Percentiles rank a stretch among this genome's conserved stretches.
Evolutionary conservation across 2,888 invertebrate species (phyloP).

Genomic region (Mesorhabditis belari): DNA sequence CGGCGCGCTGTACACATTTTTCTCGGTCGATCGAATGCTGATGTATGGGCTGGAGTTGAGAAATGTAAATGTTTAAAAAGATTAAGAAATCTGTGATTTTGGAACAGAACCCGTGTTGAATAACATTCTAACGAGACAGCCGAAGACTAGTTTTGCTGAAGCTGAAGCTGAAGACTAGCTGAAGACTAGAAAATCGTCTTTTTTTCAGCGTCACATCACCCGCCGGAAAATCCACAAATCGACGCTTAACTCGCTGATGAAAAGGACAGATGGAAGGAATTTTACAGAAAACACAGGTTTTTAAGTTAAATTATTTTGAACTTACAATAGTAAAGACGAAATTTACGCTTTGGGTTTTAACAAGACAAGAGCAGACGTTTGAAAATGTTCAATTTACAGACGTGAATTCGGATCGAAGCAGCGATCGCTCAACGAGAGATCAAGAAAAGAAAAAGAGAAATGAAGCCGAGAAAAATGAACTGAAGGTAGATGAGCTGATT

Average conservation of each 20-base stretch:
- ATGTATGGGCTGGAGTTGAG: conserved; percentile 43
- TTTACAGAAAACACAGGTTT: conserved; percentile 1
- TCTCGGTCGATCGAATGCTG: conserved; percentile 44
- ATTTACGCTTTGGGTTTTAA: too few relatives aligned
- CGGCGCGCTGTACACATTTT: conserved; percentile 42
- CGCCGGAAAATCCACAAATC: conserved; percentile 33
- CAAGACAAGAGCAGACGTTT: too few relatives aligned
- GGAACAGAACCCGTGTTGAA: too few relatives aligned
- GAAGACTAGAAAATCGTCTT: too few relatives aligned
- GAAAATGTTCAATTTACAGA: neutral
- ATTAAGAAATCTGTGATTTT: too few relatives aligned
- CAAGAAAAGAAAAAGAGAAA: neutral
- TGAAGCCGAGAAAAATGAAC: neutral
- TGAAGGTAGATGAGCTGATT: neutral
- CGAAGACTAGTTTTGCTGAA: too few relatives aligned
- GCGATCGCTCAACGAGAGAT: neutral
- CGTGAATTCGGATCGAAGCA: neutral
- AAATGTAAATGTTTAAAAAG: conserved; percentile 20
- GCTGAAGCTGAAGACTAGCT: too few relatives aligned
- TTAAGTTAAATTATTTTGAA: neutral
- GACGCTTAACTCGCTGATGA: conserved; percentile 28
- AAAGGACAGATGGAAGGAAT: conserved; percentile 15
- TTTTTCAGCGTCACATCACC: conserved; percentile 19
- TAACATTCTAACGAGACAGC: too few relatives aligned
- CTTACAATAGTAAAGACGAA: too few relatives aligned